phyloP scores from a whole-genome alignment of 1,140 invertebrate genomes.

The Agrilus planipennis region DNA sequence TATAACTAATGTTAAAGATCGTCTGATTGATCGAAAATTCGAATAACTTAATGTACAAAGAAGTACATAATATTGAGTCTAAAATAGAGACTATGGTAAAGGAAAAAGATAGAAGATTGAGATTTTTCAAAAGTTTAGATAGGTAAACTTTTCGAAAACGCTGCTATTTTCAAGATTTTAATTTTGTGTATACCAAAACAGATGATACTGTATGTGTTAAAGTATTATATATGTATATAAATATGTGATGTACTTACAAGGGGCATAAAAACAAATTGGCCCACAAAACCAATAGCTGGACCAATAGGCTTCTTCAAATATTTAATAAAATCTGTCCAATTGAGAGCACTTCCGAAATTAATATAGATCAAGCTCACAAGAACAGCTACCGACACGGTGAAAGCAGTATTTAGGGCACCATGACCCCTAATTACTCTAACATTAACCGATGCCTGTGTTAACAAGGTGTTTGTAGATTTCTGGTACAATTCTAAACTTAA shows the following conservation, averaged over 20 bases:
- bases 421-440: slow-evolving; percentile 51
- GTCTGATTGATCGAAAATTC: no score
- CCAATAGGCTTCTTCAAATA: slow-evolving; percentile 68
- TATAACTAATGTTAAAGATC: no score
- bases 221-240: neutral
- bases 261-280: slow-evolving; percentile 84
- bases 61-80: no score
- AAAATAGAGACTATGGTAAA: no score
- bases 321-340: slow-evolving; percentile 57
- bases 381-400: slow-evolving; percentile 62
- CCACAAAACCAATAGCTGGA: slow-evolving; percentile 67
- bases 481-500: no score
- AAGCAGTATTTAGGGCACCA: slow-evolving; percentile 58
- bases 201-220: neutral
- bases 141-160: no score
- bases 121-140: no score
- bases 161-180: no score
- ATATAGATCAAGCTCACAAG: slow-evolving; percentile 72
- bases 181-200: no score
- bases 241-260: slow-evolving; percentile 47
- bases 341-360: slow-evolving; percentile 87
- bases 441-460: slow-evolving; percentile 3
- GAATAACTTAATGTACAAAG: neutral
- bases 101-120: no score
- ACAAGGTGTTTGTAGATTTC: neutral